Base-by-base conservation (phyloP, 1,140 invertebrate species). In the Hylaeus volcanicus region DNA sequence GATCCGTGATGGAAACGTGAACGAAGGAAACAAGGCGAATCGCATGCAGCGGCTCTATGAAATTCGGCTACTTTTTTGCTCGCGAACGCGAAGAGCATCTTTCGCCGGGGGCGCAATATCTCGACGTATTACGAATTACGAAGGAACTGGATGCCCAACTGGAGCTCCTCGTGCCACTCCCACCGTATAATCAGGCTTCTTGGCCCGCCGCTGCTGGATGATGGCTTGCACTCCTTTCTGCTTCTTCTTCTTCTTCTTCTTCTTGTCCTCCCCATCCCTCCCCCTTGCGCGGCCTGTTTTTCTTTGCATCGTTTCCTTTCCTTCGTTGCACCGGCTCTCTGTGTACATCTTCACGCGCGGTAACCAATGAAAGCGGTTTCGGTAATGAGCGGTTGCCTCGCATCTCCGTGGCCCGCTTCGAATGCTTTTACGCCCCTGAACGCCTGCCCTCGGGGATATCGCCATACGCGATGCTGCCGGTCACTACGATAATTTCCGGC, bases 361-460 rank as follows among this genome's bases (percentile, higher is more conserved):
- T 84, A 87, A 86, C 86, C 86, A 84, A 87, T 87, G 86, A 87
- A 87, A 87, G 85, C 85, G 86, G 85, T 87, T 87, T 87, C 85
- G 86, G 82, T 87, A 87, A 87, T 87, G 86, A 87, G 79, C 79
- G 85, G 86, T 86, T 87, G 82, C 78, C 65, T 68, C 78, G 81
- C 81, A 86, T 86, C 84, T 74, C 69, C 77, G 56, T 61, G 65
- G 63, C 70, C 43, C 56, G 70, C 61, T 39, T 69, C 73, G 73
- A 60, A 81, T 73, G 75, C 74, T 68, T 83, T 83, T 80, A 73
- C 72, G 81, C 80, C 72, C 83, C 79, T 76, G 73, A 78, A 86
- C 73, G 75, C n/a, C 58, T 41, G 41, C 71, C 64, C 43, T 26
- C 26, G 8, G 51, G 73, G 43, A 58, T 26, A 26, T 45, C 66